A percentile compares a stretch with the other conserved stretches of the same genome.
Conservation (phyloP, 2,797 vertebrate species). For the Lophius americanus region DNA sequence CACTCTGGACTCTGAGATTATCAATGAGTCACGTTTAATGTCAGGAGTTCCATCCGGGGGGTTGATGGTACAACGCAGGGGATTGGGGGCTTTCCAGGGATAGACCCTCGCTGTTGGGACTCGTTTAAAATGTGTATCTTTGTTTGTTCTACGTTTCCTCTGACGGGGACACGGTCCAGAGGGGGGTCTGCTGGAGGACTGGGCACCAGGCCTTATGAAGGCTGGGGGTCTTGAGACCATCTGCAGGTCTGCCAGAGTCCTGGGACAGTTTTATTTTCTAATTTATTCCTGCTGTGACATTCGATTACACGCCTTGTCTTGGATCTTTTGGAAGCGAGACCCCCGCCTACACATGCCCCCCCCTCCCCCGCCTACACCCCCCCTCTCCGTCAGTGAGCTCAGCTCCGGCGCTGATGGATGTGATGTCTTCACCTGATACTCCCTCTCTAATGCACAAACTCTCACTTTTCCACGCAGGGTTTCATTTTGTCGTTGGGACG, state of each 20-base stretch:
- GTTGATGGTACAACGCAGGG: too few relatives aligned
- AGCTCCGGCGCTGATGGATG: conserved; percentile 62
- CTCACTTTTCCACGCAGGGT: conserved; percentile 57
- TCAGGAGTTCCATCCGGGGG: too few relatives aligned
- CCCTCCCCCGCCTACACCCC: conserved; percentile 25
- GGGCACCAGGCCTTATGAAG: too few relatives aligned
- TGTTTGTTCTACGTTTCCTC: too few relatives aligned
- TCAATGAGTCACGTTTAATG: too few relatives aligned
- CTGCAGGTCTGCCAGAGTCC: conserved; percentile 53
- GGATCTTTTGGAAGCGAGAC: conserved; percentile 63
- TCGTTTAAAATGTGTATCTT: too few relatives aligned
- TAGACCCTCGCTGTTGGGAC: too few relatives aligned
- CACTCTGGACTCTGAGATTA: too few relatives aligned
- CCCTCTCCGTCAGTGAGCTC: conserved; percentile 60
- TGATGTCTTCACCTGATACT: conserved; percentile 63
- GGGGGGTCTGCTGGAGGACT: too few relatives aligned
- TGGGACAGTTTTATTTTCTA: conserved; percentile 73
- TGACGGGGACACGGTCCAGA: too few relatives aligned
- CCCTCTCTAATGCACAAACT: conserved; percentile 54
- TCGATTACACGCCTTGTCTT: conserved; percentile 72
- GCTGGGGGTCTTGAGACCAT: conserved; percentile 2
- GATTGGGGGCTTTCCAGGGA: too few relatives aligned
- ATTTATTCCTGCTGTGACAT: conserved; percentile 71
- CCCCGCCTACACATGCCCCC: conserved; percentile 36
- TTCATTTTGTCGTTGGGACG: conserved; percentile 61